These are phyloP conservation scores for Nymphalis c-album DNA, from an alignment of 2,888 invertebrate genomes.

Conservation along the genomic window DNA sequence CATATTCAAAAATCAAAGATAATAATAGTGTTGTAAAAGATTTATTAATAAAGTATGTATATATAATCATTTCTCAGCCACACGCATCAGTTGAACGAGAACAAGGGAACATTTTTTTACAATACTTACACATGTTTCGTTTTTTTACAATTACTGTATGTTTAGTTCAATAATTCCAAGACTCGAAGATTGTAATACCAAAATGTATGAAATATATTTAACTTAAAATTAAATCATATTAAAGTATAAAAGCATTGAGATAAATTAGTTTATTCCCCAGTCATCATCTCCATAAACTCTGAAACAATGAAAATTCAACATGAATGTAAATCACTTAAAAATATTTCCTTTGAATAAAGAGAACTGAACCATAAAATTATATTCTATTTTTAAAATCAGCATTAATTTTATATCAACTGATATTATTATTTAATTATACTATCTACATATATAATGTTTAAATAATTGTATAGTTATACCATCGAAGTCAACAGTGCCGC, in stretches of 20 bases:
- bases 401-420: too few species aligned
- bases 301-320: slow-evolving; percentile 71
- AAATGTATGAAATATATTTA: slow-evolving; percentile 54
- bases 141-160: slow-evolving; percentile 40
- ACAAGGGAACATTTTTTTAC: slow-evolving; percentile 75
- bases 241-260: slow-evolving; percentile 59
- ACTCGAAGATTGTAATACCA: slow-evolving; percentile 69
- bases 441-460: too few species aligned
- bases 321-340: not conserved
- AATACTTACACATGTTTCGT: slow-evolving; percentile 69
- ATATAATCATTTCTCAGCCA: slow-evolving; percentile 78
- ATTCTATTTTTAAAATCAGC: not conserved
- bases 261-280: slow-evolving; percentile 87
- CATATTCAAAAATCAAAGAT: slow-evolving; percentile 34
- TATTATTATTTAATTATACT: too few species aligned
- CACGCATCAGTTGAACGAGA: slow-evolving; percentile 76
- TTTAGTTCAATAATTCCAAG: slow-evolving; percentile 65
- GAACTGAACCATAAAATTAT: too few species aligned
- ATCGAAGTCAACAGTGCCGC: slow-evolving; percentile 99
- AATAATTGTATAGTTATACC: slow-evolving; percentile 78
- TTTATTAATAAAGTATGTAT: slow-evolving; percentile 78
- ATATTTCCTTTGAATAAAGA: not conserved
- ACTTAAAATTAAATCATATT: slow-evolving; percentile 69
- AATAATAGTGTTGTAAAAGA: slow-evolving; percentile 71
- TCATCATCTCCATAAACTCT: slow-evolving; percentile 99